phyloP scores from a whole-genome alignment of 2,888 invertebrate species.

The Deilephila porcellus region DNA sequence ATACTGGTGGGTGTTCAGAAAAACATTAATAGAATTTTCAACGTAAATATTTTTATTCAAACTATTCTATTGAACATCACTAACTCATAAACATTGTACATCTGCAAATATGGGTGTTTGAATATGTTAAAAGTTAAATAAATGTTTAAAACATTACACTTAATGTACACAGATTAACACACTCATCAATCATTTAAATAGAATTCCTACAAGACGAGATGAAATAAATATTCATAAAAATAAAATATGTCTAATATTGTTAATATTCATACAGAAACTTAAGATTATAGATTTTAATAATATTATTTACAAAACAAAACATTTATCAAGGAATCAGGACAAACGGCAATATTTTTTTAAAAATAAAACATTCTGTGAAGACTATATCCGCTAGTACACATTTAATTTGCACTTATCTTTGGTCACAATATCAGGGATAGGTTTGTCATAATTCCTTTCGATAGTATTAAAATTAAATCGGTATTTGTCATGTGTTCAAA shows the following conservation, averaged over 20 bases:
- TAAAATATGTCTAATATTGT: slow-evolving; percentile 73
- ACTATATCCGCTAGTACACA: slow-evolving; percentile 25
- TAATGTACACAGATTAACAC: slow-evolving; percentile 76
- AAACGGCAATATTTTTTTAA: slow-evolving; percentile 41
- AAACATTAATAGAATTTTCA: slow-evolving; percentile 79
- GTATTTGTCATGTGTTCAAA: slow-evolving; percentile 63
- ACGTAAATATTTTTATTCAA: slow-evolving; percentile 85
- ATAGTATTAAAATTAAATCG: slow-evolving; percentile 53
- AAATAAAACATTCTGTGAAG: slow-evolving; percentile 23
- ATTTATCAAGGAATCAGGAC: slow-evolving; percentile 55
- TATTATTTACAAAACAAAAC: slow-evolving; percentile 62
- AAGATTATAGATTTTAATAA: slow-evolving; percentile 62
- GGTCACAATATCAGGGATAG: slow-evolving; percentile 30
- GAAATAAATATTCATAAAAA: slow-evolving; percentile 81
- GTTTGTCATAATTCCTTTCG: slow-evolving; percentile 62
- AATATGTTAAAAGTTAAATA: slow-evolving; percentile 59
- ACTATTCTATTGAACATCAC: slow-evolving; percentile 85
- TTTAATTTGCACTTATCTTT: slow-evolving; percentile 29
- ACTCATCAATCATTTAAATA: slow-evolving; percentile 72
- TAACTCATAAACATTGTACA: slow-evolving; percentile 84
- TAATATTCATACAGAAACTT: slow-evolving; percentile 74
- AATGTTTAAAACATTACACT: slow-evolving; percentile 64
- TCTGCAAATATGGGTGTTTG: slow-evolving; percentile 82
- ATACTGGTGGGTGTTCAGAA: slow-evolving; percentile 42
- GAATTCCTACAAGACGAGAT: slow-evolving; percentile 72